These are phyloP conservation scores for Myxocyprinus asiaticus DNA, from an alignment of 2,113 vertebrate genomes.

Conservation along the genomic window DNA sequence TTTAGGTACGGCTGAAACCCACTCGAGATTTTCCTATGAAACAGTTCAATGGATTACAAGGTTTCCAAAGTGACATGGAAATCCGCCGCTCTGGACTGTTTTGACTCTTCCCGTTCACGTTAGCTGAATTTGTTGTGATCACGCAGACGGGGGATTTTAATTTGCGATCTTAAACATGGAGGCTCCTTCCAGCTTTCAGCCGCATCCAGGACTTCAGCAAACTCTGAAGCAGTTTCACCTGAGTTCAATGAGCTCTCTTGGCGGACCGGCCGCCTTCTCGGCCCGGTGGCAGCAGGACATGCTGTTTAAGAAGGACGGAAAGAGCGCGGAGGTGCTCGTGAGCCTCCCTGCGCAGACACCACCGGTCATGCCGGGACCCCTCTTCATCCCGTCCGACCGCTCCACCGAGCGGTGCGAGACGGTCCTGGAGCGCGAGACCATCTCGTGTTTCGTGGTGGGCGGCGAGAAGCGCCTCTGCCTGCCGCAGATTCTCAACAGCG, in stretches of 20 bases:
- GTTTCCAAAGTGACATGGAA: constrained; percentile 71
- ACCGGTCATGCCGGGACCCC: constrained; percentile 87
- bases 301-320: constrained; percentile 86
- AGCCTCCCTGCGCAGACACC: constrained; percentile 83
- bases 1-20: background rate
- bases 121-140: constrained; percentile 52
- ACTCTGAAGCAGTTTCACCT: constrained; percentile 98
- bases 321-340: constrained; percentile 80
- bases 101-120: constrained; percentile 55
- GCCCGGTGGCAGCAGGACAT: constrained; percentile 96
- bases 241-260: constrained; percentile 96
- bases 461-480: constrained; percentile 96
- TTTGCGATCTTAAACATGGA: constrained; percentile 72
- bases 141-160: background rate
- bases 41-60: constrained; percentile 65
- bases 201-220: constrained; percentile 96
- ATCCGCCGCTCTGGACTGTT: constrained; percentile 24
- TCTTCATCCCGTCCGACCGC: constrained; percentile 94
- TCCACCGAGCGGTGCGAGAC: constrained; percentile 97
- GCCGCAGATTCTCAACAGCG: constrained; percentile 98
- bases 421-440: constrained; percentile 93
- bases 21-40: constrained; percentile 16
- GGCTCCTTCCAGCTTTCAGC: constrained; percentile 88
- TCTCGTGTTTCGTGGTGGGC: constrained; percentile 97
- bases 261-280: constrained; percentile 95